Evolutionary conservation across 2,888 invertebrate species (phyloP), one percentile per base, ranked within the genome.

Genomic region (Aporophyla lueneburgensis): DNA sequence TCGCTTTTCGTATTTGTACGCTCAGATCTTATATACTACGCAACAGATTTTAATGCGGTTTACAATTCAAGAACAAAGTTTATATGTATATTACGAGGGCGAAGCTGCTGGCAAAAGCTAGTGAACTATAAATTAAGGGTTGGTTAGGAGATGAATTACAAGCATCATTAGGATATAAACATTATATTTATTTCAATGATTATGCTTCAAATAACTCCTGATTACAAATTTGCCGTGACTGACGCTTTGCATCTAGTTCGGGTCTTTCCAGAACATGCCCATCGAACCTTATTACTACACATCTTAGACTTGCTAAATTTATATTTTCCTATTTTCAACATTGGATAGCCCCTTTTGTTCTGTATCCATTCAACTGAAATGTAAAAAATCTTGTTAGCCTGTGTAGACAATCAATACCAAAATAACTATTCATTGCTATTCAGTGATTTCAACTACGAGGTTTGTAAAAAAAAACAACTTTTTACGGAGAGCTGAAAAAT

Each of bases 211-310:
- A 54, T 76, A 83, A 10, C 76, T 79, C 71, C 76, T 86, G 0
- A 88, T 5, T 53, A 91, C 78, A 19, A 73, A 49, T 5, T 85
- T 82, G 19, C 87, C 6, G 86, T 88, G 56, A 92, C 81, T 19
- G 83, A 87, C 0, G 93, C 92, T 67, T 74, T 87, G 74, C 93
- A 93, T 68, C 83, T 89, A 9, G 91, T 91, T 24, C 88, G 79
- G 9, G 87, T 84, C 63, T 89, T 91, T 7, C 81, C 83, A 43
- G 89, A 86, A 71, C 91, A 92, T 27, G 85, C 83, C 91, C 91
- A 91, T 12, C 91, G 74, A 16, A 83, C 74, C 12, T 76, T 81
- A 51, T 71, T 75, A 51, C 51, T 75, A 12, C 21, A 33, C 5
- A 40, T 49, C 46, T 51, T 65, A 9, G 68, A 65, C 46, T 66